Conservation (phyloP, 2,888 invertebrate genomes). For the Spialia ferax region DNA sequence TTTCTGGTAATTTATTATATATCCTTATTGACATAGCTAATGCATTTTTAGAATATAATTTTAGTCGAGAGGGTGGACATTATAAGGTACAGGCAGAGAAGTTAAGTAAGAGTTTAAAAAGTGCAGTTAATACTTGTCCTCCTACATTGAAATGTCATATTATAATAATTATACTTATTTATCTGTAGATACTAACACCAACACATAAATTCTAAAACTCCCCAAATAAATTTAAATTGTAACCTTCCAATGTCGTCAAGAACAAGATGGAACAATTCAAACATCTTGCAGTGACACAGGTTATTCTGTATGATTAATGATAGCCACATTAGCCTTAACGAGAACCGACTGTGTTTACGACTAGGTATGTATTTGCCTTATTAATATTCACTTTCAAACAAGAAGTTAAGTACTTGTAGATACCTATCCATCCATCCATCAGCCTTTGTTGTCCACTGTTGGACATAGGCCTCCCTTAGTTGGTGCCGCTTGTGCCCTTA, state of each 20-base stretch:
- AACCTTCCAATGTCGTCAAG: constrained; percentile 21
- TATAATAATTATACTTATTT: not conserved
- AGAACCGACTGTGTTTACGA: constrained; percentile 25
- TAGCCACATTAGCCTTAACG: constrained; percentile 23
- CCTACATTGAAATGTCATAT: no score
- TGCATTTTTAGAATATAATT: no score
- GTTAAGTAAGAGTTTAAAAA: no score
- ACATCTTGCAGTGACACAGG: constrained; percentile 37
- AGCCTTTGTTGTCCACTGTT: no score
- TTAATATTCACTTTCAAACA: constrained; percentile 25
- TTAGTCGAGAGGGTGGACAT: no score
- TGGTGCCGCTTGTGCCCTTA: no score
- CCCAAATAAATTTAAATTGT: constrained; percentile 22
- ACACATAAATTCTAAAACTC: constrained; percentile 11
- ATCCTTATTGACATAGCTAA: no score
- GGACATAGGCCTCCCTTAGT: no score
- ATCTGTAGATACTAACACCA: not conserved
- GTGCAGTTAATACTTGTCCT: no score
- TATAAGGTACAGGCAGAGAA: no score
- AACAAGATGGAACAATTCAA: constrained; percentile 30
- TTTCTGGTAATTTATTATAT: no score
- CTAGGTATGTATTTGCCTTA: not conserved
- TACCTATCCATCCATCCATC: no score
- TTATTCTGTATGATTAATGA: constrained; percentile 32
- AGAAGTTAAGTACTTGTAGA: not conserved